Base-by-base conservation (phyloP, 2,888 invertebrate genomes). In the Pseudeuparius sepicola region DNA sequence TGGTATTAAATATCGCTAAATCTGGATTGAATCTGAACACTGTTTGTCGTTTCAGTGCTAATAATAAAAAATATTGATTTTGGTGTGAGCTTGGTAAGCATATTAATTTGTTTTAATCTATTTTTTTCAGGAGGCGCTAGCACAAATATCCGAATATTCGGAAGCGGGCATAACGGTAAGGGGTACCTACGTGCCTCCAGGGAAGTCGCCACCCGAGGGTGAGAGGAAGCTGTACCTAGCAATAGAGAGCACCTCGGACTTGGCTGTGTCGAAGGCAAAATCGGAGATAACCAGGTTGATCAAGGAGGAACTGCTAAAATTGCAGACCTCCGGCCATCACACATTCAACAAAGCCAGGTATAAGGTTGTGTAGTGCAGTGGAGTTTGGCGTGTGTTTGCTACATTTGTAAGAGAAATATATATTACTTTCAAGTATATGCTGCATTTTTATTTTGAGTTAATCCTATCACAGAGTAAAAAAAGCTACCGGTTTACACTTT, bases 111-210 rank as follows among this genome's bases (percentile, higher is more conserved):
- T n/a, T n/a, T n/a, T n/a, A n/a, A n/a, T n/a, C n/a, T 34, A 35
- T 42, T 42, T 47, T 32, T 59, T 61, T 7, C 69, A 87, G 80
- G 98, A 99, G 67, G 94, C 97, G 4, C 65, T 99, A 45, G 93
- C 93, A 1, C 89, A 97, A 57, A 96, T 99, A 53, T 92, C 93
- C 30, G 98, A 99, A 62, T 97, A 96, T 63, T 96, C 96, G 0
- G 98, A 99, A 61, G 98, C 97, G 1, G 98, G 98, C 20, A 85
- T 99, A 42, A 96, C 97, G 0, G 98, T 99, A 0, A 75, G 97
- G 25, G 98, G 98, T n/a, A 94, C 94, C 0, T 90, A 89, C 56
- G 92, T 92, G 6, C 82, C 83, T 0, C 77, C 85, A 2, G 93
- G 93, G 39, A 90, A 93, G 60, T 68, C 73, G 9, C 83, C 89